These are phyloP conservation scores for Drosophila ficusphila DNA, from an alignment of 1,140 invertebrate genomes.

Conservation along the genomic window DNA sequence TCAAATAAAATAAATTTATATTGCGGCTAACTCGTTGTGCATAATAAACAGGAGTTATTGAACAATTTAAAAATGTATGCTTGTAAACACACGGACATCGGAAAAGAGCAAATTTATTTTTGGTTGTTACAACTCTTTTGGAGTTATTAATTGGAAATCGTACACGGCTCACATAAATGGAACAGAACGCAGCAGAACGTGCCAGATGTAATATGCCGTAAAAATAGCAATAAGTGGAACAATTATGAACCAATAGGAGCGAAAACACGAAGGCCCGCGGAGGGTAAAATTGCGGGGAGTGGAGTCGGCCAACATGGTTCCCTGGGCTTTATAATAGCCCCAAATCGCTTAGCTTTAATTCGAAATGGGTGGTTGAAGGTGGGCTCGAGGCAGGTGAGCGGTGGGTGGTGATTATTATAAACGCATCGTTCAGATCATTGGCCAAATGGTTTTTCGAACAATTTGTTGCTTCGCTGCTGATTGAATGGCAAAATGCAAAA, in stretches of 20 bases:
- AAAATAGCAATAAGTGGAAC: constrained; percentile 41
- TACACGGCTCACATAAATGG: constrained; percentile 29
- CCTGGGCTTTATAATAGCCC: constrained; percentile 33
- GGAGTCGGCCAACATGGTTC: constrained; percentile 15
- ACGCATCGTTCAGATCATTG: constrained; percentile 67
- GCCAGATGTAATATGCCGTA: constrained; percentile 34
- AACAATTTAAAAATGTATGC: constrained; percentile 24
- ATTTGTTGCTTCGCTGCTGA: constrained; percentile 58
- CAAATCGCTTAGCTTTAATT: constrained; percentile 24
- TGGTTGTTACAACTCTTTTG: constrained; percentile 58
- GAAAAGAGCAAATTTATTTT: constrained; percentile 7
- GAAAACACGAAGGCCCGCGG: not conserved
- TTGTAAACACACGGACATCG: constrained; percentile 9
- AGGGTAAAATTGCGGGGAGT: not conserved
- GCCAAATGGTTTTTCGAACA: constrained; percentile 65
- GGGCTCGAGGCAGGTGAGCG: not conserved
- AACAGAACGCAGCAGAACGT: constrained; percentile 36
- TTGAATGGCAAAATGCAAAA: constrained; percentile 1
- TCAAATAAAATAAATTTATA: not conserved
- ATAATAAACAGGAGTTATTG: constrained; percentile 53
- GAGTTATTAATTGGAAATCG: constrained; percentile 70
- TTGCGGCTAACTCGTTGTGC: constrained; percentile 12
- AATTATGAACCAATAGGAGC: constrained; percentile 41
- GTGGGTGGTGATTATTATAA: constrained; percentile 49
- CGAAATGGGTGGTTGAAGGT: constrained; percentile 4